Base-by-base conservation (phyloP, 2,888 invertebrate genomes). In the Plagodis dolabraria region DNA sequence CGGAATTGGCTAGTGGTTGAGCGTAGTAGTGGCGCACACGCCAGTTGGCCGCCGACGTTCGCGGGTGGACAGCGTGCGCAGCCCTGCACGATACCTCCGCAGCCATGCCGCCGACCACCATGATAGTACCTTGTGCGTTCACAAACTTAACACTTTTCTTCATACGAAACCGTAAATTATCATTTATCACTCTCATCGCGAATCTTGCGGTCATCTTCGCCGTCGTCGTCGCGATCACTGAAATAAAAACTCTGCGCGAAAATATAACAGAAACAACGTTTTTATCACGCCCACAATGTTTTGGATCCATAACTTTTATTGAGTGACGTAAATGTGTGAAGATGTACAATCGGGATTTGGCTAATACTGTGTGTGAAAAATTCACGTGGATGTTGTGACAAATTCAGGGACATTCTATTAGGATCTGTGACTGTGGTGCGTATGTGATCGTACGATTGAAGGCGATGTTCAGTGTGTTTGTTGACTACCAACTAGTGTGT, bases 91-190 rank as follows among this genome's bases (percentile, higher is more conserved):
- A 72, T 72, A 75, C 75, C 71, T 75, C 79, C 81, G 83, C 82
- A 86, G 83, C 77, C 85, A 92, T 92, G 92, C 92, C 92, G 83
- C 92, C 92, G 72, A 92, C 92, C 68, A 89, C 92, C 73, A 92
- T 91, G 89, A 87, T 92, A 80, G 92, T 92, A 82, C 91, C 89
- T 81, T 92, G 92, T 92, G 85, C 88, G 92, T 92, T 78, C 77
- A 65, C 64, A 70, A 69, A 40, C 59, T 67, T 51, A 65, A 51
- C 51, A 68, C 53, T 59, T 42, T 45, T 54, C 65, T 56, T 62
- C 46, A 43, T 34, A 22, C 45, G 8, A 46, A 48, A 51, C 12
- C 10, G 43, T 42, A 49, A 56, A 57, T 22, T 46, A 12, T 22
- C 51, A 50, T 63, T 62, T 47, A 47, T 44, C 51, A 22, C 22